Percentiles rank a stretch among this genome's conserved stretches.
Evolutionary conservation across 1,140 invertebrate species (phyloP).

Genomic region (Aphelinus certus): DNA sequence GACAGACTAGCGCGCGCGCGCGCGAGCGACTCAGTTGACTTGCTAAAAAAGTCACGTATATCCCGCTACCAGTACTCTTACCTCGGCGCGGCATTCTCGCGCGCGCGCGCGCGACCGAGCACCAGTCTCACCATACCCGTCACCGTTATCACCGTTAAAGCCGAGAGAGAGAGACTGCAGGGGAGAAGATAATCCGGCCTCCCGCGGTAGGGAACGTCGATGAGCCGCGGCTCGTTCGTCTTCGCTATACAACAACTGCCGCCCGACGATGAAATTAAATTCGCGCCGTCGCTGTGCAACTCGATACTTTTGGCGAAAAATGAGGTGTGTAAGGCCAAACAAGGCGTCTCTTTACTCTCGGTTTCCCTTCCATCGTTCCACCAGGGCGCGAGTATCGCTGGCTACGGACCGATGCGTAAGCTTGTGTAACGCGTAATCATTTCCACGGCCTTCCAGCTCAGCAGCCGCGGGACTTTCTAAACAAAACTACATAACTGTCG

Average conservation of each 20-base stretch:
- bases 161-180: conserved; percentile 7
- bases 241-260: neutral
- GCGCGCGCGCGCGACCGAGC: neutral
- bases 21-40: no score
- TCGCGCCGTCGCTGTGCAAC: no score
- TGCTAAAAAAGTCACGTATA: no score
- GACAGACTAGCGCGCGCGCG: no score
- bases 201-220: conserved; percentile 23
- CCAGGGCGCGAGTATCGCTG: no score
- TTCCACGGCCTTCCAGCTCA: conserved; percentile 50
- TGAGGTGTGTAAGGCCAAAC: no score
- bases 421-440: conserved; percentile 51
- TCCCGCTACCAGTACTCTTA: no score
- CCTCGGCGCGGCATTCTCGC: no score
- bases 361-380: conserved; percentile 7
- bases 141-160: conserved; percentile 29
- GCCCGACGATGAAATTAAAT: no score
- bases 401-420: conserved; percentile 25
- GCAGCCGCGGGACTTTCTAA: conserved; percentile 52
- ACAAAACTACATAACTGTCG: conserved; percentile 48
- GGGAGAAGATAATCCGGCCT: neutral
- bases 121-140: neutral
- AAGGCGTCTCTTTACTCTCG: neutral
- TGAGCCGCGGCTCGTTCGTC: conserved; percentile 38
- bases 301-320: no score